A percentile compares a stretch with the other conserved stretches of the same genome.
Evolutionary conservation across 2,113 vertebrate species (phyloP).

Genomic region (Psephotus haematonotus): DNA sequence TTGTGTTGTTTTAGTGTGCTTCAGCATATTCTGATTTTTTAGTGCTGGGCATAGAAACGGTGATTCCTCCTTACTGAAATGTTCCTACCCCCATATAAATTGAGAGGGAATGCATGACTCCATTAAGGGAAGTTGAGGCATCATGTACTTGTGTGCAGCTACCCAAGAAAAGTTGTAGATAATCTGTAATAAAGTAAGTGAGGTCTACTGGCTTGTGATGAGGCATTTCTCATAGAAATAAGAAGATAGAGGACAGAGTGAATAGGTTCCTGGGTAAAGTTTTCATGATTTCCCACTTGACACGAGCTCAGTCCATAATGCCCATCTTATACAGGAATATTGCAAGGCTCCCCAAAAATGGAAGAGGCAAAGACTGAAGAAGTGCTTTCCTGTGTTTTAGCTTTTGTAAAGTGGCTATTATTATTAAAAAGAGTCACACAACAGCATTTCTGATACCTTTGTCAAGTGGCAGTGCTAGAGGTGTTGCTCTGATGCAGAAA

Average conservation of each 20-base stretch:
- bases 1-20: neutral
- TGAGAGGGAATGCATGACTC: neutral
- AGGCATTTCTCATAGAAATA: neutral
- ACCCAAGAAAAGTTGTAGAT: neutral
- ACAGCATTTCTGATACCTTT: neutral
- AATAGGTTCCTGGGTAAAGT: neutral
- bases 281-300: neutral
- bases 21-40: neutral
- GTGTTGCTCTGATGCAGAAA: neutral
- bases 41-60: rapidly evolving
- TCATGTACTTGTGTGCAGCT: neutral
- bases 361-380: neutral
- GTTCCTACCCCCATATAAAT: neutral
- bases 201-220: neutral
- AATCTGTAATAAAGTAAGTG: neutral
- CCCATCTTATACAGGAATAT: rapidly evolving
- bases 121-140: neutral
- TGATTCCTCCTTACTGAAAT: too few relatives aligned
- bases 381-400: neutral
- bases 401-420: neutral
- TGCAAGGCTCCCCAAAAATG: neutral
- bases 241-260: neutral
- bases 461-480: neutral
- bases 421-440: neutral
- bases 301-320: rapidly evolving